Evolutionary conservation across 1,140 invertebrate species (phyloP).

Genomic region (Nilaparvata lugens): DNA sequence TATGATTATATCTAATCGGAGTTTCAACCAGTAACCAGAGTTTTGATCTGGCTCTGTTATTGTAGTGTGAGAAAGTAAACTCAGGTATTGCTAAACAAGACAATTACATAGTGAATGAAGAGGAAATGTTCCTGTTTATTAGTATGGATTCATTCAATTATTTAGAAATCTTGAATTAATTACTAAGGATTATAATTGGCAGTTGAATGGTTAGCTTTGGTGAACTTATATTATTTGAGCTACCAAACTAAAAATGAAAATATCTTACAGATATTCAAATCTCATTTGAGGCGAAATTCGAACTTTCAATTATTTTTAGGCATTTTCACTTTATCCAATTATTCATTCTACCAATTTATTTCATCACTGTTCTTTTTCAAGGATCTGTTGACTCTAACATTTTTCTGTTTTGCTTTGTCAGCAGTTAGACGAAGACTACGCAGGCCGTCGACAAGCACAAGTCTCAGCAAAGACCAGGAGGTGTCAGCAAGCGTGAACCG

Average conservation of each 20-base stretch:
- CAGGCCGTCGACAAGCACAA: slow-evolving; percentile 42
- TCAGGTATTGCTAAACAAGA: too few relatives aligned
- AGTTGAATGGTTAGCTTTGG: too few relatives aligned
- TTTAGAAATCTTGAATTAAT: too few relatives aligned
- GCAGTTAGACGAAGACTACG: slow-evolving; percentile 44
- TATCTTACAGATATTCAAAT: background rate
- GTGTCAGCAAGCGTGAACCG: slow-evolving; percentile 52
- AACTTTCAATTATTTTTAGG: background rate
- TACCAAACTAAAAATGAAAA: background rate
- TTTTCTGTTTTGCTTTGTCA: slow-evolving; percentile 27
- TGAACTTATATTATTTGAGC: background rate
- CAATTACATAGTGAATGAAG: too few relatives aligned
- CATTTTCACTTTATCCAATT: background rate
- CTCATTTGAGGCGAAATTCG: background rate
- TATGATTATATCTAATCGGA: too few relatives aligned
- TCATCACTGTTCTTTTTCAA: background rate
- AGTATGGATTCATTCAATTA: too few relatives aligned
- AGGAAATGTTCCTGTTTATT: too few relatives aligned
- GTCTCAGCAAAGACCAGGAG: slow-evolving; percentile 48
- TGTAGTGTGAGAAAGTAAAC: too few relatives aligned
- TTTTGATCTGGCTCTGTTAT: too few relatives aligned
- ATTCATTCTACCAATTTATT: background rate
- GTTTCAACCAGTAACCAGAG: too few relatives aligned
- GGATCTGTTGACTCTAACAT: background rate
- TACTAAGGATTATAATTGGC: too few relatives aligned